A percentile compares a stretch with the other conserved stretches of the same genome.
Conservation (phyloP, 2,888 invertebrate species). For the Drosophila eohydei region DNA sequence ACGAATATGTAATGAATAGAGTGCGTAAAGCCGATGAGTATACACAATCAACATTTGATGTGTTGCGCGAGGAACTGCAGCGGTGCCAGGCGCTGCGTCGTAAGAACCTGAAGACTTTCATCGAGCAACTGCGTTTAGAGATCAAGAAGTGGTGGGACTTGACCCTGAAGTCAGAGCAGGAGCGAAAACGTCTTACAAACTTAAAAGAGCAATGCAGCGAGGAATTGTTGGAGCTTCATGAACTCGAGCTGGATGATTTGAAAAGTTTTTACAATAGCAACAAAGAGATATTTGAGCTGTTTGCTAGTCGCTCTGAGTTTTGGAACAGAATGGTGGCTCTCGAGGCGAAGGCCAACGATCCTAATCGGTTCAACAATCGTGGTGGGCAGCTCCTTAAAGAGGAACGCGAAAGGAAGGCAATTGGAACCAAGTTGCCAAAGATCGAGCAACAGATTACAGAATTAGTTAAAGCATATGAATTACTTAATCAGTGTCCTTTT, state of each 20-base stretch:
- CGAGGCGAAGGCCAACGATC: conserved; percentile 91
- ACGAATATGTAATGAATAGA: conserved; percentile 88
- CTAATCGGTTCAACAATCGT: conserved; percentile 93
- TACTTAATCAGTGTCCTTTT: conserved; percentile 86
- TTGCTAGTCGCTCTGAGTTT: conserved; percentile 88
- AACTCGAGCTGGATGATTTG: conserved; percentile 90
- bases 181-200: conserved; percentile 88
- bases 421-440: conserved; percentile 90
- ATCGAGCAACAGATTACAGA: conserved; percentile 88
- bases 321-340: conserved; percentile 92
- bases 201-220: conserved; percentile 91
- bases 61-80: conserved; percentile 88
- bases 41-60: conserved; percentile 78
- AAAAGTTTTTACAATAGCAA: conserved; percentile 88
- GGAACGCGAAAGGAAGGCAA: conserved; percentile 93
- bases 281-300: conserved; percentile 88
- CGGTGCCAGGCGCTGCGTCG: conserved; percentile 91
- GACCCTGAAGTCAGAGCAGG: conserved; percentile 88
- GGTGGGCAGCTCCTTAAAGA: conserved; percentile 94
- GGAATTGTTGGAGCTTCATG: conserved; percentile 91
- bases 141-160: conserved; percentile 91
- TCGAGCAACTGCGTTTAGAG: conserved; percentile 88
- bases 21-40: conserved; percentile 83
- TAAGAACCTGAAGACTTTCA: conserved; percentile 89
- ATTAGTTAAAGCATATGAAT: conserved; percentile 86